These are phyloP conservation scores for Cephus nigrinus DNA, from an alignment of 2,888 invertebrate genomes.

Conservation along the genomic window DNA sequence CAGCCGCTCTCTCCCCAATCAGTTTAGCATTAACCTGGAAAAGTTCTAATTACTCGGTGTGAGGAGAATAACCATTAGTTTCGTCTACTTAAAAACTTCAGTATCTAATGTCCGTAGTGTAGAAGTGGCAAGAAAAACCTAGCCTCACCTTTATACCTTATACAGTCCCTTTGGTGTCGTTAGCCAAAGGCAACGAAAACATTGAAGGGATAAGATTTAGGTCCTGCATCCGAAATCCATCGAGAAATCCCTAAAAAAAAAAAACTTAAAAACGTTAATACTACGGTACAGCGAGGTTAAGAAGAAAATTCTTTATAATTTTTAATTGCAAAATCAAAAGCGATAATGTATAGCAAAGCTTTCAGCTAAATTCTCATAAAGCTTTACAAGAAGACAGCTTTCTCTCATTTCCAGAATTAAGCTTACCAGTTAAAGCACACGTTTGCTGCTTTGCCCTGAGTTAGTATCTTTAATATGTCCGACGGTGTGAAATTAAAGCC, in stretches of 20 bases:
- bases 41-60: constrained; percentile 59
- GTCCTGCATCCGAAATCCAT: not conserved
- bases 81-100: constrained; percentile 11
- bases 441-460: constrained; percentile 29
- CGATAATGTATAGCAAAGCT: not conserved
- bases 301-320: not conserved
- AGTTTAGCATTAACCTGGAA: constrained; percentile 58
- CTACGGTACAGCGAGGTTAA: not conserved
- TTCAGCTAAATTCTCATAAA: constrained; percentile 37
- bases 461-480: constrained; percentile 53
- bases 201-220: not conserved
- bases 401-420: constrained; percentile 24
- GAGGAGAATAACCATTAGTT: constrained; percentile 56
- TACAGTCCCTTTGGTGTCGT: not conserved
- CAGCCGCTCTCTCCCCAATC: constrained; percentile 46
- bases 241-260: not conserved
- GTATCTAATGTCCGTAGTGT: not conserved
- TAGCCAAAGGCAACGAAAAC: not conserved
- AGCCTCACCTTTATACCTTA: not conserved
- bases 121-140: not conserved
- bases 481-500: constrained; percentile 53
- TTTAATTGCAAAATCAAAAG: not conserved
- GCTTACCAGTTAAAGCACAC: constrained; percentile 38
- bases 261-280: not conserved
- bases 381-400: constrained; percentile 29